Conservation (phyloP, 2,888 invertebrate species). For the Cataglyphis livida region DNA sequence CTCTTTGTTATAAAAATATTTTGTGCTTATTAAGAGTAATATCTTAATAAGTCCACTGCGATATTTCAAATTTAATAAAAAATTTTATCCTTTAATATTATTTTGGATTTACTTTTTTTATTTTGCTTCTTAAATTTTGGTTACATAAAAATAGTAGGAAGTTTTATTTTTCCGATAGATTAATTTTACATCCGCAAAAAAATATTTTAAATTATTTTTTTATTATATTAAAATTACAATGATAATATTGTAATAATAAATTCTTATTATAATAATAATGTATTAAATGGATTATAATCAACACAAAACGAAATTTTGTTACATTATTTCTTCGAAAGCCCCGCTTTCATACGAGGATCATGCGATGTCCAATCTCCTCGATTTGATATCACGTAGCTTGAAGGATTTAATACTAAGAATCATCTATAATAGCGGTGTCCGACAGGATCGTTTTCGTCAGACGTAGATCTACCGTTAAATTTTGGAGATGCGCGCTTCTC, state of each 20-base stretch:
- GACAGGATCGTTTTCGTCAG: conserved; percentile 7
- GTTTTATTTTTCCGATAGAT: background rate
- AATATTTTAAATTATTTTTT: background rate
- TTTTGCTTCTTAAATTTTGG: background rate
- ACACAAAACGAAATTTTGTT: background rate
- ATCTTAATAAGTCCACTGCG: background rate
- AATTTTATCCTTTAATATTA: background rate
- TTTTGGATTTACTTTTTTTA: background rate
- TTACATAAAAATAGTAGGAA: background rate
- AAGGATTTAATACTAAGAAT: conserved; percentile 9
- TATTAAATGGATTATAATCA: background rate
- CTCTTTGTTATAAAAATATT: background rate
- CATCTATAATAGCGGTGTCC: conserved; percentile 25
- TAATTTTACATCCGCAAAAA: background rate
- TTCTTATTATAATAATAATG: background rate
- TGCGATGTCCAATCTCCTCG: background rate
- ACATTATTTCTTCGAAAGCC: background rate
- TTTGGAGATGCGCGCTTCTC: conserved; percentile 16
- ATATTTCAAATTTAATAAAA: background rate
- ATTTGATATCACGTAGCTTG: conserved; percentile 1
- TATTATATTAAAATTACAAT: background rate
- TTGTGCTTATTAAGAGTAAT: background rate
- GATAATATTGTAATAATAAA: background rate
- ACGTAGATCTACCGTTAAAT: conserved; percentile 19
- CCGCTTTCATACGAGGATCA: background rate